phyloP scores from a whole-genome alignment of 2,797 vertebrate species.

The Darevskia mixta region DNA sequence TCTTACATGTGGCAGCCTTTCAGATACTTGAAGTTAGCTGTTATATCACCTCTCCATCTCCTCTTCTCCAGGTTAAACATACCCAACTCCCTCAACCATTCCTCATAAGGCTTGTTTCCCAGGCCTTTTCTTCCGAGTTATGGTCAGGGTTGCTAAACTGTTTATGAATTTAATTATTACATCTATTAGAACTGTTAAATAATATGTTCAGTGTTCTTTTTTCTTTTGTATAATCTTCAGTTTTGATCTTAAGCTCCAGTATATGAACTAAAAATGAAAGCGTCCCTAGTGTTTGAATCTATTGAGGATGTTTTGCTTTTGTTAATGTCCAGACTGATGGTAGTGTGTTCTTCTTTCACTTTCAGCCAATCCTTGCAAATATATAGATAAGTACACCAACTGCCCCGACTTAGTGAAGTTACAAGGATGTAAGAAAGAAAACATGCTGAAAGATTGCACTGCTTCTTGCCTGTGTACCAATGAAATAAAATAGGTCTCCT shows the following conservation, averaged over 20 bases:
- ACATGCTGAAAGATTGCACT: accelerated
- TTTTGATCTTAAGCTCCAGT: neutral
- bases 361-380: conserved; percentile 19
- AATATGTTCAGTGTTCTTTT: neutral
- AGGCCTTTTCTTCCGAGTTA: neutral
- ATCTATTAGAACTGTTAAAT: neutral
- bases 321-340: neutral
- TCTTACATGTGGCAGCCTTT: too few species aligned
- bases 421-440: accelerated
- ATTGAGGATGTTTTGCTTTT: neutral
- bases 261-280: neutral
- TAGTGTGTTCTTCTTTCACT: neutral
- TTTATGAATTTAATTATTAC: neutral
- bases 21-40: too few species aligned
- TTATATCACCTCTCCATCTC: too few species aligned
- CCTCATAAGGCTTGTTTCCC: too few species aligned
- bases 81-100: too few species aligned
- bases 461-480: neutral
- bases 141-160: neutral
- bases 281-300: neutral
- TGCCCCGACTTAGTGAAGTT: neutral
- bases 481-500: neutral
- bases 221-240: neutral
- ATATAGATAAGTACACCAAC: accelerated
- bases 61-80: too few species aligned